Percentiles rank a stretch among this genome's conserved stretches.
phyloP scores from a whole-genome alignment of 2,113 vertebrate genomes.

The Falcunculus frontatus region DNA sequence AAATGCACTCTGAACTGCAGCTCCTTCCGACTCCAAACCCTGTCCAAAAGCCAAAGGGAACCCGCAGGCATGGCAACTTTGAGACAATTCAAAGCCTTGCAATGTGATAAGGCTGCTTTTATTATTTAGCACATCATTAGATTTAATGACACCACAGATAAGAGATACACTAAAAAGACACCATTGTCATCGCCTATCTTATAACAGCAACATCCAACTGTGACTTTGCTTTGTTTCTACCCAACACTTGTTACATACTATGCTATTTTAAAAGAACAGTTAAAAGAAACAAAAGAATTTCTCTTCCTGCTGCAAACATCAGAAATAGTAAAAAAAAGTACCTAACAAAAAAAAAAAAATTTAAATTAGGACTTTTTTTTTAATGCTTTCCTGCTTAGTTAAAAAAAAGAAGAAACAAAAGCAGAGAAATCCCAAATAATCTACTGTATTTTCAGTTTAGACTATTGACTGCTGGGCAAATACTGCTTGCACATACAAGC shows the following conservation, averaged over 20 bases:
- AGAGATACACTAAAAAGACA: slow-evolving; percentile 59
- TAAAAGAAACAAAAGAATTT: background rate
- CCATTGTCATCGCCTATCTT: slow-evolving; percentile 57
- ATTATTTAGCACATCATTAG: slow-evolving; percentile 62
- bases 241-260: background rate
- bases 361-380: background rate
- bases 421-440: background rate
- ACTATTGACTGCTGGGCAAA: background rate
- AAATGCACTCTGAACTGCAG: slow-evolving; percentile 43
- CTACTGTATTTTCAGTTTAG: background rate
- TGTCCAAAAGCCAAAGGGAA: slow-evolving; percentile 27
- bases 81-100: slow-evolving; percentile 28
- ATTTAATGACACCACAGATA: slow-evolving; percentile 56
- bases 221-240: slow-evolving; percentile 33
- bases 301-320: background rate
- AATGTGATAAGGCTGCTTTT: slow-evolving; percentile 39
- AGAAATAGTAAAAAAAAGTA: background rate
- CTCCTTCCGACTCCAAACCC: slow-evolving; percentile 24
- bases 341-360: background rate
- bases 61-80: background rate
- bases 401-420: background rate
- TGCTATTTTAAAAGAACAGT: background rate
- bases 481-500: background rate
- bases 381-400: background rate
- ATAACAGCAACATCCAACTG: slow-evolving; percentile 36